These are phyloP conservation scores for Danio tinwini DNA, from an alignment of 2,797 vertebrate species.

Conservation along the genomic window DNA sequence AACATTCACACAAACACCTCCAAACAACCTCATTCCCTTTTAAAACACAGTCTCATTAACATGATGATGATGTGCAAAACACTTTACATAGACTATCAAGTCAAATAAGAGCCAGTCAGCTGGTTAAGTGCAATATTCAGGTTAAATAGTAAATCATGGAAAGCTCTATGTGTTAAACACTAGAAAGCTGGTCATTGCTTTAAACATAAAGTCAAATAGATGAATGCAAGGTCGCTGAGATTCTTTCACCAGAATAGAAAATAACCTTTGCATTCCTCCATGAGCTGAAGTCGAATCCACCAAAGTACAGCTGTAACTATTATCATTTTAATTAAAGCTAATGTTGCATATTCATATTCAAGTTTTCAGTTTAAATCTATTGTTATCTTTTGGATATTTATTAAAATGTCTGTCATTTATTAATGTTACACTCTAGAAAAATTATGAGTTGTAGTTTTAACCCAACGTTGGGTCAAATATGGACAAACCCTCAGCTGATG, in stretches of 20 bases:
- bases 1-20: background rate
- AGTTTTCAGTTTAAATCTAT: too few species aligned
- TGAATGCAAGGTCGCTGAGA: background rate
- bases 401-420: too few species aligned
- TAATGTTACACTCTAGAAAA: too few species aligned
- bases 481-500: too few species aligned
- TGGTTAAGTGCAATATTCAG: background rate
- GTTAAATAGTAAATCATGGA: background rate
- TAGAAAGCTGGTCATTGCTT: background rate
- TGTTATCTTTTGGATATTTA: too few species aligned
- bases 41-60: background rate
- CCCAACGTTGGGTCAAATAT: too few species aligned
- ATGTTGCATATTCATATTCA: too few species aligned
- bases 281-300: background rate
- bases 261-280: background rate
- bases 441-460: too few species aligned
- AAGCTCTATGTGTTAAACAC: background rate
- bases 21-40: slow-evolving; percentile 1
- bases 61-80: slow-evolving; percentile 10
- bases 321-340: too few species aligned
- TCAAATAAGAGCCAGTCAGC: background rate
- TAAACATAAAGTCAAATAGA: background rate
- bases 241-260: background rate
- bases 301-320: too few species aligned
- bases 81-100: background rate